Conservation (phyloP, 1,140 invertebrate genomes). For the Ptiloglossa arizonensis region DNA sequence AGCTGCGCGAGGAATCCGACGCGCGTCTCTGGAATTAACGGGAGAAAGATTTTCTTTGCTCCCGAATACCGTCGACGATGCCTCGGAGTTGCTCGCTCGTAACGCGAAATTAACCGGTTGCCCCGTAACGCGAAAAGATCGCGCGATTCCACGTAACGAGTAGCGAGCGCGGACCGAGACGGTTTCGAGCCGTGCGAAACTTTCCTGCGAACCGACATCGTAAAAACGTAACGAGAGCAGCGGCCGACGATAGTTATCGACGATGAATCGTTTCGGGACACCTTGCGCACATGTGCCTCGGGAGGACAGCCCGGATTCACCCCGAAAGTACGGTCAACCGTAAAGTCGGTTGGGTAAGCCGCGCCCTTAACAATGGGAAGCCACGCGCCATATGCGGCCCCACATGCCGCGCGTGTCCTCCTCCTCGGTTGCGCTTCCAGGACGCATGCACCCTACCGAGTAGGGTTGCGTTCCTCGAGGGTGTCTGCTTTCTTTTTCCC, state of each 20-base stretch:
- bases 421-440: slow-evolving; percentile 48
- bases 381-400: slow-evolving; percentile 76
- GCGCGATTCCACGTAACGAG: too few relatives aligned
- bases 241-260: slow-evolving; percentile 30
- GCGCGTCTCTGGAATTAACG: slow-evolving; percentile 17
- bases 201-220: too few relatives aligned
- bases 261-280: slow-evolving; percentile 52
- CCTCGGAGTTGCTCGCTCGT: background rate
- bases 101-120: background rate
- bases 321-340: slow-evolving; percentile 65
- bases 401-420: slow-evolving; percentile 70
- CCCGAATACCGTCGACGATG: background rate
- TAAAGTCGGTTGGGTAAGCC: slow-evolving; percentile 75
- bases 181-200: too few relatives aligned
- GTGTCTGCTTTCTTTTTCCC: slow-evolving; percentile 11
- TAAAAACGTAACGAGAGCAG: slow-evolving; percentile 35
- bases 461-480: slow-evolving; percentile 32
- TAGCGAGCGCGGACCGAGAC: background rate
- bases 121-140: too few relatives aligned
- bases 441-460: slow-evolving; percentile 28
- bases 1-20: slow-evolving; percentile 9
- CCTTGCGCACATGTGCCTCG: slow-evolving; percentile 57
- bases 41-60: slow-evolving; percentile 6
- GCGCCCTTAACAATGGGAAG: slow-evolving; percentile 74
- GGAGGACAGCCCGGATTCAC: slow-evolving; percentile 44